Conservation (phyloP, 2,797 vertebrate genomes). For the Emys orbicularis region DNA sequence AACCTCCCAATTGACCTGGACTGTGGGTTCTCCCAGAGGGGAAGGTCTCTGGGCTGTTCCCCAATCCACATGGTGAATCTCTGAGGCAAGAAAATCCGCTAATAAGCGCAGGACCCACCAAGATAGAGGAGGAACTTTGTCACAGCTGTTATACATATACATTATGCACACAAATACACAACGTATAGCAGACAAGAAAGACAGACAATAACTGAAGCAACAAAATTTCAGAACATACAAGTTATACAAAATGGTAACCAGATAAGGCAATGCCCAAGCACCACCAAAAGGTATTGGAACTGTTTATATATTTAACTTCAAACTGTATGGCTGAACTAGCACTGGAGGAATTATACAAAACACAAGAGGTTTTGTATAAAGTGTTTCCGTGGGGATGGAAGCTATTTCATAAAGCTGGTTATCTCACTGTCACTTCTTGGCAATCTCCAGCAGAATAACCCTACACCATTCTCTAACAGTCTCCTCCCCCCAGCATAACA, state of each 20-base stretch:
- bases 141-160: background rate
- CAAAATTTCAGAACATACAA: background rate
- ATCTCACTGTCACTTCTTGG: background rate
- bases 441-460: constrained; percentile 2
- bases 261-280: background rate
- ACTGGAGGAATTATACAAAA: background rate
- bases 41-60: too few species aligned
- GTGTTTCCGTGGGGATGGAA: background rate
- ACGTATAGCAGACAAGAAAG: background rate
- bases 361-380: background rate
- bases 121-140: too few species aligned
- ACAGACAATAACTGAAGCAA: background rate
- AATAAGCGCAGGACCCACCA: too few species aligned
- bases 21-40: too few species aligned
- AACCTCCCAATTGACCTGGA: too few species aligned
- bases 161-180: background rate
- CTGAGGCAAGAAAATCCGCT: too few species aligned
- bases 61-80: too few species aligned
- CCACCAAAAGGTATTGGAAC: background rate
- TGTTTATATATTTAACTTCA: constrained; percentile 4
- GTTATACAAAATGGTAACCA: background rate
- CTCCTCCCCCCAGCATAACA: background rate
- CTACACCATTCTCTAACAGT: background rate
- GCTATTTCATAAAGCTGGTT: background rate
- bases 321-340: background rate